Conservation (phyloP, 2,797 vertebrate species). For the Pagetopsis macropterus region DNA sequence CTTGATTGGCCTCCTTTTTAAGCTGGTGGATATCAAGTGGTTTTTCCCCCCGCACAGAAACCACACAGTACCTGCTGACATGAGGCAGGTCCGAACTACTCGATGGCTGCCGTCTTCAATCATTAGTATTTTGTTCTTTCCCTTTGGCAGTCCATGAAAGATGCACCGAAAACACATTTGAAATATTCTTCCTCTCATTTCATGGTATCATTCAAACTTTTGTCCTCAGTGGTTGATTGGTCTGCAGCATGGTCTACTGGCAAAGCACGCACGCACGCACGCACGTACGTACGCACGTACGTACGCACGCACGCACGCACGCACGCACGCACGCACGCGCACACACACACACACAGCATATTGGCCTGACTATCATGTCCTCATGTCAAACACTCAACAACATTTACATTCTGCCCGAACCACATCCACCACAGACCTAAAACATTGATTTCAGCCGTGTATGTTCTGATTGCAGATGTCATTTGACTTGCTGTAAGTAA, state of each 20-base stretch:
- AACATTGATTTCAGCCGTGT: conserved; percentile 33
- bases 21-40: background rate
- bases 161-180: conserved; percentile 29
- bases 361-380: conserved; percentile 35
- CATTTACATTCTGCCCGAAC: conserved; percentile 45
- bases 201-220: conserved; percentile 28
- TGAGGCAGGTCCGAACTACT: background rate
- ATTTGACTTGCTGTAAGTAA: conserved; percentile 43
- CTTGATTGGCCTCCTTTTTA: background rate
- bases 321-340: conserved; percentile 12
- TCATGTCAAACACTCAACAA: conserved; percentile 37
- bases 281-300: conserved; percentile 21
- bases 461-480: conserved; percentile 52
- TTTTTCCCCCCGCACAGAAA: background rate
- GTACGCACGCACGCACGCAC: conserved; percentile 23
- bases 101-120: conserved; percentile 6
- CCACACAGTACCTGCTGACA: conserved; percentile 12
- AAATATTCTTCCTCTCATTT: conserved; percentile 29
- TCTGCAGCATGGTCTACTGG: conserved; percentile 58
- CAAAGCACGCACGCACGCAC: conserved; percentile 30
- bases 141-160: conserved; percentile 15
- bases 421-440: conserved; percentile 40
- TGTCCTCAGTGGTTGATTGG: conserved; percentile 45
- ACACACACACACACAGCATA: conserved; percentile 3
- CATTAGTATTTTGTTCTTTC: conserved; percentile 1